Conservation (phyloP, 2,888 invertebrate genomes). For the Andricus quercusramuli region DNA sequence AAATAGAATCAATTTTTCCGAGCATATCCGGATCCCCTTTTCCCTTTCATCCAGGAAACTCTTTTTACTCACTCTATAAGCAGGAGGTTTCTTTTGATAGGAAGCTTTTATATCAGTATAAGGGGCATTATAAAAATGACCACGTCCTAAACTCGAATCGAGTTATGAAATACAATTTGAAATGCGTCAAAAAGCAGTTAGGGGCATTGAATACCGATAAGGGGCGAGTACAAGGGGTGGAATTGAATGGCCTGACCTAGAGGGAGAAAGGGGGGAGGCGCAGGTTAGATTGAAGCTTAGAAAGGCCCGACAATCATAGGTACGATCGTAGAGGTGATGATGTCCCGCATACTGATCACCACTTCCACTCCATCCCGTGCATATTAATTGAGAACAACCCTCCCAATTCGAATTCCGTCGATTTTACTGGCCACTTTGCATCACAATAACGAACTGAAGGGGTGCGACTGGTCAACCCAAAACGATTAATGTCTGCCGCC, state of each 20-base stretch:
- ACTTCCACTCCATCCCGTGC: constrained; percentile 61
- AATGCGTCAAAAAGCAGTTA: constrained; percentile 67
- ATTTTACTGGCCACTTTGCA: constrained; percentile 61
- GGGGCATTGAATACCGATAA: constrained; percentile 67
- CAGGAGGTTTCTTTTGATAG: constrained; percentile 20
- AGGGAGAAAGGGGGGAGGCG: constrained; percentile 48
- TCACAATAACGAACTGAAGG: constrained; percentile 58
- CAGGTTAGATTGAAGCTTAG: constrained; percentile 61
- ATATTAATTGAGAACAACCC: constrained; percentile 70
- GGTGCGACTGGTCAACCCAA: constrained; percentile 48
- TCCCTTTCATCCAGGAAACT: neutral
- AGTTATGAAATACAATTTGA: constrained; percentile 67
- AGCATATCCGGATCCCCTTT: constrained; percentile 16
- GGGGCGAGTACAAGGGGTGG: constrained; percentile 59
- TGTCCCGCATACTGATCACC: constrained; percentile 72
- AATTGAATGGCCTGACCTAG: constrained; percentile 59
- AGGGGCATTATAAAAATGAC: constrained; percentile 33
- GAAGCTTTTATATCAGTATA: constrained; percentile 29
- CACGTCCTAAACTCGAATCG: constrained; percentile 50
- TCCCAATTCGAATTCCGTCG: constrained; percentile 43
- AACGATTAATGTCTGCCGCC: constrained; percentile 48
- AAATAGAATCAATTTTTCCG: constrained; percentile 8
- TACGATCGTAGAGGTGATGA: constrained; percentile 69
- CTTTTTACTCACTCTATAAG: neutral
- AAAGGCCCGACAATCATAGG: constrained; percentile 68